Conservation (phyloP, 2,113 vertebrate species). For the Peromyscus polionotus region DNA sequence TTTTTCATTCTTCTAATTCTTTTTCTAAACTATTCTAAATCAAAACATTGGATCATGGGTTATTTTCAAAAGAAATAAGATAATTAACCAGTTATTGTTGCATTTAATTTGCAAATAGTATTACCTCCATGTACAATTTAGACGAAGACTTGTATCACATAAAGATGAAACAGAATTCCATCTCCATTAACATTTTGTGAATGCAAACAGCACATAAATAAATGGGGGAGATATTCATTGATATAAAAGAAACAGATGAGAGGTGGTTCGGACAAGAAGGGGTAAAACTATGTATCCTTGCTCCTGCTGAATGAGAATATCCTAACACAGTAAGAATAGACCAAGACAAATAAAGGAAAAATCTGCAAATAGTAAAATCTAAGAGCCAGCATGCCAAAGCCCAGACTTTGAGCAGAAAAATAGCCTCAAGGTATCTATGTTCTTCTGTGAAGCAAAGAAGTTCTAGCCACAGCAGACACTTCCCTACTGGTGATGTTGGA, state of each 20-base stretch:
- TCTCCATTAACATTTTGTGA: neutral
- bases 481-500: neutral
- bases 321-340: neutral
- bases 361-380: neutral
- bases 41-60: neutral
- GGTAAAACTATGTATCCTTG: neutral
- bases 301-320: neutral
- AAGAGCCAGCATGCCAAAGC: neutral
- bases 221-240: neutral
- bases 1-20: neutral
- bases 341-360: neutral
- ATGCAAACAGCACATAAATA: neutral
- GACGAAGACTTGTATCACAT: neutral
- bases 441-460: neutral
- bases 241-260: neutral
- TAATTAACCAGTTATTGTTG: neutral
- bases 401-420: neutral
- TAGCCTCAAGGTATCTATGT: neutral
- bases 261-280: neutral
- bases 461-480: neutral
- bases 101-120: neutral
- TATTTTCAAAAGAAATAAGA: neutral
- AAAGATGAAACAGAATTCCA: neutral
- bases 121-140: neutral
- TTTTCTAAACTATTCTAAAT: constrained; percentile 12